These are phyloP conservation scores for Fragum fragum DNA, from an alignment of 2,888 invertebrate species.

Conservation along the genomic window DNA sequence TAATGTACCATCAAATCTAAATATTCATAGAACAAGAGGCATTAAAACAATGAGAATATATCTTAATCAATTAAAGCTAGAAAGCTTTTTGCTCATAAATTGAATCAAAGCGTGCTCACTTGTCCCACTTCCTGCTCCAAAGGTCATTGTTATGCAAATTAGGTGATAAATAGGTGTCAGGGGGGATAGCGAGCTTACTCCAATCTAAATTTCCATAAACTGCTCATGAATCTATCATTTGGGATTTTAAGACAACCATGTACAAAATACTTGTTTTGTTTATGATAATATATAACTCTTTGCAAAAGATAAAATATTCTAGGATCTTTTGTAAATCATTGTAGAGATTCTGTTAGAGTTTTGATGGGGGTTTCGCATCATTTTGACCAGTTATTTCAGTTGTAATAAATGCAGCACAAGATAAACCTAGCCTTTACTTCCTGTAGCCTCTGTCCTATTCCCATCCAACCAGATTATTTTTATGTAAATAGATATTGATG, in stretches of 20 bases:
- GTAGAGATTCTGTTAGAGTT: no score
- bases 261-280: no score
- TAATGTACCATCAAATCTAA: neutral
- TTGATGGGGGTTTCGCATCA: no score
- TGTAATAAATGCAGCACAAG: no score
- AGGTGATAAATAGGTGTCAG: constrained; percentile 6
- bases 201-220: neutral
- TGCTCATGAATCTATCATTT: neutral
- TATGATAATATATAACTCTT: no score
- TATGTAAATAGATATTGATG: no score
- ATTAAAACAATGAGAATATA: neutral
- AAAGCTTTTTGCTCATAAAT: constrained; percentile 13
- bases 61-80: neutral
- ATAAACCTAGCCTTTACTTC: no score
- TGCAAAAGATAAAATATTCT: no score
- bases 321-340: no score
- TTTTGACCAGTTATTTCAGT: no score
- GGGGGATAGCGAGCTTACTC: neutral
- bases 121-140: neutral
- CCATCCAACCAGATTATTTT: no score
- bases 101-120: constrained; percentile 10
- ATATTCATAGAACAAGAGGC: neutral
- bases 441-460: no score
- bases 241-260: neutral
- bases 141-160: constrained; percentile 31